Conservation (phyloP, 2,888 invertebrate genomes). For the Ariolimax columbianus region DNA sequence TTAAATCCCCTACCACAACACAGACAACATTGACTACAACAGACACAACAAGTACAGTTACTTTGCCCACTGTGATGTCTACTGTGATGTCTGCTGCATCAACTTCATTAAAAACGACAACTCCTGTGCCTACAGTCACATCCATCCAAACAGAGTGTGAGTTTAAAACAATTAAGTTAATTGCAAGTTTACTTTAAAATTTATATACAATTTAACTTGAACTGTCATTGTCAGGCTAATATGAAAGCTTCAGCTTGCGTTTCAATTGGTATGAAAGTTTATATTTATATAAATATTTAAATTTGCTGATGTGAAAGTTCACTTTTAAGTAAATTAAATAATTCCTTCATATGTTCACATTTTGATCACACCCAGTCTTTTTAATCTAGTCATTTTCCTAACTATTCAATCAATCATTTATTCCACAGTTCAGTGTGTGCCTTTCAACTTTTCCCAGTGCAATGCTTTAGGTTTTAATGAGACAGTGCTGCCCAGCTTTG, state of each 20-base stretch:
- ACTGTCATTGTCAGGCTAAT: no score
- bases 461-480: constrained; percentile 31
- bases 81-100: no score
- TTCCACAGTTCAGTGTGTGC: constrained; percentile 34
- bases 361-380: not conserved
- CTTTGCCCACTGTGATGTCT: not conserved
- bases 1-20: not conserved
- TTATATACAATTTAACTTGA: not conserved
- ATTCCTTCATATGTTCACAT: no score
- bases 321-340: not conserved
- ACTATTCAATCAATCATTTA: not conserved
- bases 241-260: no score
- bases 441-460: constrained; percentile 24
- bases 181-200: not conserved
- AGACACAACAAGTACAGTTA: constrained; percentile 19
- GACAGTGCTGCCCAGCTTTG: constrained; percentile 20
- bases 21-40: constrained; percentile 21
- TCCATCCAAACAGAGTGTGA: constrained; percentile 3
- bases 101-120: constrained; percentile 8
- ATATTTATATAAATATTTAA: not conserved
- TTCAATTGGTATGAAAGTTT: no score
- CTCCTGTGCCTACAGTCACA: constrained; percentile 30
- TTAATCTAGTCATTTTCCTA: not conserved
- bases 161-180: not conserved
- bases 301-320: not conserved